These are phyloP conservation scores for Sinocyclocheilus rhinocerous DNA, from an alignment of 2,113 vertebrate genomes.

Conservation along the genomic window DNA sequence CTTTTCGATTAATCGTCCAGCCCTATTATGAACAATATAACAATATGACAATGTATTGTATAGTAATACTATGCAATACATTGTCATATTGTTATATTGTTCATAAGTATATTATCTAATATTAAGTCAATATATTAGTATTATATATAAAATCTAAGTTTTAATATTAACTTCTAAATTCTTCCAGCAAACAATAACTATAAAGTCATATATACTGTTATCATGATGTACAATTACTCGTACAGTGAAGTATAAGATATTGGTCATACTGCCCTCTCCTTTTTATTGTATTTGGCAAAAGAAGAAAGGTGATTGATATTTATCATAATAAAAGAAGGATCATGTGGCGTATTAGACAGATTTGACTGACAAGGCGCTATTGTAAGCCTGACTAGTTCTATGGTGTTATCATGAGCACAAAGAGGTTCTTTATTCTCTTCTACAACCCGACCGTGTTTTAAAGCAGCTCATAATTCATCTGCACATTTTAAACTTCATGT, in stretches of 20 bases:
- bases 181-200: no score
- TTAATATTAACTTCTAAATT: no score
- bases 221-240: not conserved
- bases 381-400: not conserved
- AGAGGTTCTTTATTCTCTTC: not conserved
- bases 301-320: not conserved
- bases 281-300: not conserved
- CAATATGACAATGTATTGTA: no score
- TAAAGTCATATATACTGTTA: no score
- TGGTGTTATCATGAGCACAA: not conserved
- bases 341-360: not conserved
- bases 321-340: not conserved
- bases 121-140: no score
- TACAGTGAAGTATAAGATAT: not conserved
- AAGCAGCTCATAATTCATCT: not conserved
- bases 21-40: no score
- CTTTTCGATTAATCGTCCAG: no score
- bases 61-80: no score
- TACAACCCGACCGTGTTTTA: not conserved
- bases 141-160: no score
- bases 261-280: not conserved
- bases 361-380: not conserved
- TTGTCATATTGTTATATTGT: no score
- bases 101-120: no score
- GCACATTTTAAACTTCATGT: not conserved